A percentile compares a stretch with the other conserved stretches of the same genome.
Evolutionary conservation across 2,888 invertebrate genomes (phyloP).

Genomic region (Gastracanthus pulcherrimus): DNA sequence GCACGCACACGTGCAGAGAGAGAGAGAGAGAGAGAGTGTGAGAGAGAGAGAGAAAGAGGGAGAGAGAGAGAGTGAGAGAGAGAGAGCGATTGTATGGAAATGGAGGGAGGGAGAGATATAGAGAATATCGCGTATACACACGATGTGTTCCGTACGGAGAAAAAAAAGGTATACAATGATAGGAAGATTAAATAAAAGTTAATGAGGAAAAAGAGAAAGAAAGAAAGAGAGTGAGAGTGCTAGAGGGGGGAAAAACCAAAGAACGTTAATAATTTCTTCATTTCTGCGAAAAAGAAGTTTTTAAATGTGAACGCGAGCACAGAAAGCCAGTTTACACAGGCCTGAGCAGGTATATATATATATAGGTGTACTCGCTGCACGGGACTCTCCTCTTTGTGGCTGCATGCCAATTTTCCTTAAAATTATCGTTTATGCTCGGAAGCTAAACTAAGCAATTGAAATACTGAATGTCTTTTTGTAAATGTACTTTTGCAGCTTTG

Average conservation of each 20-base stretch:
- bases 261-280: constrained; percentile 42
- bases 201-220: constrained; percentile 18
- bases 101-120: background rate
- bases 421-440: constrained; percentile 29
- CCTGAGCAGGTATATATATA: too few relatives aligned
- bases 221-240: background rate
- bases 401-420: constrained; percentile 38
- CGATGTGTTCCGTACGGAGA: background rate
- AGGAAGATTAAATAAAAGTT: constrained; percentile 40
- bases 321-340: background rate
- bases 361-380: background rate
- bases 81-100: background rate
- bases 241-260: background rate
- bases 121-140: background rate
- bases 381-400: constrained; percentile 3
- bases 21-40: too few relatives aligned
- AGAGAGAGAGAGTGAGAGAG: background rate
- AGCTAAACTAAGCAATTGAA: constrained; percentile 1
- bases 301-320: background rate
- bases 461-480: background rate
- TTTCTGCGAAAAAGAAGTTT: constrained; percentile 37
- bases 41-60: too few relatives aligned
- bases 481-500: background rate
- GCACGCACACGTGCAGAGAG: background rate
- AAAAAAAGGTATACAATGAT: constrained; percentile 37